A percentile compares a stretch with the other conserved stretches of the same genome.
These are phyloP conservation scores for Stictocephala bisonia DNA, from an alignment of 2,888 invertebrate genomes.

Conservation along the genomic window DNA sequence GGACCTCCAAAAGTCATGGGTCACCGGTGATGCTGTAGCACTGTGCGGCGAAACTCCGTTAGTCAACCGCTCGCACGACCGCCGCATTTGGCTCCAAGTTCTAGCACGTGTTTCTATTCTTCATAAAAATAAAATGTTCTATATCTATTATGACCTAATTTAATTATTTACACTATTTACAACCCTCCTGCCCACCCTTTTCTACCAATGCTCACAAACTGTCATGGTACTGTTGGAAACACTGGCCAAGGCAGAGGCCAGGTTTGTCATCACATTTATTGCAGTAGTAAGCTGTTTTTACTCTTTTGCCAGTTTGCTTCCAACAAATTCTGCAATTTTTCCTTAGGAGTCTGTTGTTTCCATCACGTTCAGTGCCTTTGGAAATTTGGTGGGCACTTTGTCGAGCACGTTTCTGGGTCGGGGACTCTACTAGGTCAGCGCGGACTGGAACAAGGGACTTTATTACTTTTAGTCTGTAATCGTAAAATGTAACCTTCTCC, in stretches of 20 bases:
- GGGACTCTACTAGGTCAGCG: neutral
- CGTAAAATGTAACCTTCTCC: neutral
- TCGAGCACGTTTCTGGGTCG: neutral
- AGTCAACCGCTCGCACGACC: too few relatives aligned
- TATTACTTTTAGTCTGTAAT: constrained; percentile 11
- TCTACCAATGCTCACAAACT: neutral
- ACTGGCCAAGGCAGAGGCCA: constrained; percentile 3
- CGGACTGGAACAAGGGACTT: neutral
- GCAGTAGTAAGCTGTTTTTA: too few relatives aligned
- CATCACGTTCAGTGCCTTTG: constrained; percentile 2
- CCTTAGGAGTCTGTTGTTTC: neutral
- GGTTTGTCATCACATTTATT: neutral
- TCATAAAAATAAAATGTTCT: neutral
- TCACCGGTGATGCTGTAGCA: too few relatives aligned
- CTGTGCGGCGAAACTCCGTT: too few relatives aligned
- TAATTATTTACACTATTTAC: neutral
- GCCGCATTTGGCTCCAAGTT: too few relatives aligned
- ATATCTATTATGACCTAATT: too few relatives aligned
- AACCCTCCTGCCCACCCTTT: neutral
- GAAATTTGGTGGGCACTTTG: too few relatives aligned
- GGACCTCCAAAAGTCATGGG: too few relatives aligned
- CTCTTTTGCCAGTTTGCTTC: neutral
- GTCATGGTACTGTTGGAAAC: neutral
- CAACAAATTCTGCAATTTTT: neutral
- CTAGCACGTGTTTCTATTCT: neutral